Conservation (phyloP, 2,113 vertebrate genomes). For the Lonchura striata region DNA sequence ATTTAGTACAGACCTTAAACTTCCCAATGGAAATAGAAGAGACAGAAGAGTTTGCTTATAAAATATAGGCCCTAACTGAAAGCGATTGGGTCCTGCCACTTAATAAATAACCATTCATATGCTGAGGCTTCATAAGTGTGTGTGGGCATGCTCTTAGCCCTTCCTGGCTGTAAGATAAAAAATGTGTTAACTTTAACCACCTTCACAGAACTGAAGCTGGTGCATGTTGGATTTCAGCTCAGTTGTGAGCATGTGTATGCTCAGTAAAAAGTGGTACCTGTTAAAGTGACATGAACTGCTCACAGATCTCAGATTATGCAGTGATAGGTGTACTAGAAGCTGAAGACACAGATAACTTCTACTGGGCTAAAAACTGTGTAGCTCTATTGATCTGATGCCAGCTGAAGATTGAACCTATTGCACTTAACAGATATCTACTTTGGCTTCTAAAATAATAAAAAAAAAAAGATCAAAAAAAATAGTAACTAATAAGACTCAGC, state of each 20-base stretch:
- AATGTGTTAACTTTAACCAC: conserved; percentile 5
- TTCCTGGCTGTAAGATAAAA: not conserved
- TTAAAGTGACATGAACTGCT: not conserved
- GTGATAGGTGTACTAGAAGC: not conserved
- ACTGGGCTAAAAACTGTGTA: not conserved
- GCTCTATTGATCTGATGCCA: not conserved
- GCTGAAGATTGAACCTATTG: not conserved
- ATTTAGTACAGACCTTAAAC: not conserved
- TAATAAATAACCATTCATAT: not conserved
- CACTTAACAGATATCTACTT: conserved; percentile 15
- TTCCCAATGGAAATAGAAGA: not conserved
- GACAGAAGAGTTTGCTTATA: not conserved
- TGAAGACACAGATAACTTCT: not conserved
- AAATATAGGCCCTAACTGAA: not conserved
- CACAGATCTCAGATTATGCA: conserved; percentile 14
- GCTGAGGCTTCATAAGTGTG: not conserved
- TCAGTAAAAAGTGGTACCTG: not conserved
- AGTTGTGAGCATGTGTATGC: not conserved
- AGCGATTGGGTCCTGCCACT: not conserved
- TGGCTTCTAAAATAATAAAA: not conserved
- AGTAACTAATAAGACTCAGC: not conserved
- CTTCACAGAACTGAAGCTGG: not conserved
- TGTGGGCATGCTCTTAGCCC: not conserved
- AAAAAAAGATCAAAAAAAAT: not conserved
- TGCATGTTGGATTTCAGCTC: not conserved